Percentiles rank a stretch among this genome's conserved stretches.
Conservation (phyloP, 2,797 vertebrate genomes). For the Esox lucius region DNA sequence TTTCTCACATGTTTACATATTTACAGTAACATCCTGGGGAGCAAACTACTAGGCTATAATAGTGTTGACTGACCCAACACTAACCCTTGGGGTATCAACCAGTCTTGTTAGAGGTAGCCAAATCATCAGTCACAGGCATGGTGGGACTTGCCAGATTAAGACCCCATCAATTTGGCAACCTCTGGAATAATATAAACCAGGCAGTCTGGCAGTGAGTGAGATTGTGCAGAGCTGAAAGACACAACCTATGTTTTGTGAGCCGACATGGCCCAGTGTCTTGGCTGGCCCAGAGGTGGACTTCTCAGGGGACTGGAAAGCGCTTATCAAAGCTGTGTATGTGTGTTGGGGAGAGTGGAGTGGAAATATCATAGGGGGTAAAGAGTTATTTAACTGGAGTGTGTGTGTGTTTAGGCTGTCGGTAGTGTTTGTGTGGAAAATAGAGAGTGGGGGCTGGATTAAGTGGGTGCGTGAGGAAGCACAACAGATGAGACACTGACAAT, state of each 20-base stretch:
- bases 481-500: conserved; percentile 78
- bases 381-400: conserved; percentile 59
- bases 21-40: too few species aligned
- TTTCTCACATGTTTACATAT: neutral
- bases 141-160: conserved; percentile 48
- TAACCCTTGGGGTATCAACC: neutral
- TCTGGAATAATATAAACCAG: conserved; percentile 40
- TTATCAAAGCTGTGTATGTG: neutral
- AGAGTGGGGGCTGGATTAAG: neutral
- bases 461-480: conserved; percentile 67
- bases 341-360: neutral
- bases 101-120: neutral
- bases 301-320: conserved; percentile 54
- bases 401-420: conserved; percentile 69
- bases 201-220: neutral
- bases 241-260: neutral
- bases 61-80: too few species aligned
- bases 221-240: neutral
- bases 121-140: neutral
- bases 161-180: conserved; percentile 73
- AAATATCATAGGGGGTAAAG: neutral
- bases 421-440: conserved; percentile 54
- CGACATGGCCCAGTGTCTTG: conserved; percentile 12
- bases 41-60: too few species aligned
- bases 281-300: conserved; percentile 30